Evolutionary conservation across 30 jellyfish, hydroid and myxozoan genomes (phyloP).

Genomic region (Aurelia aurita): DNA sequence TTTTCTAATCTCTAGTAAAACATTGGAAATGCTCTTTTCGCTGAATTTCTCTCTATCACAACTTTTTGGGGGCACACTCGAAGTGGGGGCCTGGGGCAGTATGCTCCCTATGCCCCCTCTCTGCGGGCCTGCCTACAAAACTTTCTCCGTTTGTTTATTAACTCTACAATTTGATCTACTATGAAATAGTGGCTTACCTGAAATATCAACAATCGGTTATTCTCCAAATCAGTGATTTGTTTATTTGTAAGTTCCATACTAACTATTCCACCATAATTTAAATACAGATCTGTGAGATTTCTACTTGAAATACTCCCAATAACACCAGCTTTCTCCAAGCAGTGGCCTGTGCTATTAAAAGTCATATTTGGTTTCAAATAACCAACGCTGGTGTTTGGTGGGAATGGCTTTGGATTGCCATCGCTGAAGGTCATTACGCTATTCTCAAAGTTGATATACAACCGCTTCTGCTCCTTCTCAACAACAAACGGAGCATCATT

Average conservation of each 20-base stretch:
- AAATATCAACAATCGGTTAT: not conserved
- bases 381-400: constrained; percentile 16
- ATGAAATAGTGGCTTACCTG: constrained; percentile 24
- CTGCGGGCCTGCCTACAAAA: too few relatives aligned
- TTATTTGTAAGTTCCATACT: not conserved
- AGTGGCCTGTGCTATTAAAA: not conserved
- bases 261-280: constrained; percentile 20
- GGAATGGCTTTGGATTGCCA: constrained; percentile 41
- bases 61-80: too few relatives aligned
- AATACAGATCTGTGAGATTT: not conserved
- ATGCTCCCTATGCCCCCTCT: too few relatives aligned
- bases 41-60: too few relatives aligned
- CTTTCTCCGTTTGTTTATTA: too few relatives aligned
- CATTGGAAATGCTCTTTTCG: too few relatives aligned
- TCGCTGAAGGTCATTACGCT: not conserved
- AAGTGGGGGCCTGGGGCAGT: too few relatives aligned
- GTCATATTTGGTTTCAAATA: constrained; percentile 3
- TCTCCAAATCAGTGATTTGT: constrained; percentile 8
- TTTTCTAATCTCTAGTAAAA: too few relatives aligned
- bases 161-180: too few relatives aligned
- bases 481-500: constrained; percentile 38
- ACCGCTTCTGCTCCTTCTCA: constrained; percentile 9
- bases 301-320: not conserved
- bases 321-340: not conserved
- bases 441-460: constrained; percentile 38